Evolutionary conservation across 1,140 invertebrate species (phyloP).

Genomic region (Liolophura sinensis): DNA sequence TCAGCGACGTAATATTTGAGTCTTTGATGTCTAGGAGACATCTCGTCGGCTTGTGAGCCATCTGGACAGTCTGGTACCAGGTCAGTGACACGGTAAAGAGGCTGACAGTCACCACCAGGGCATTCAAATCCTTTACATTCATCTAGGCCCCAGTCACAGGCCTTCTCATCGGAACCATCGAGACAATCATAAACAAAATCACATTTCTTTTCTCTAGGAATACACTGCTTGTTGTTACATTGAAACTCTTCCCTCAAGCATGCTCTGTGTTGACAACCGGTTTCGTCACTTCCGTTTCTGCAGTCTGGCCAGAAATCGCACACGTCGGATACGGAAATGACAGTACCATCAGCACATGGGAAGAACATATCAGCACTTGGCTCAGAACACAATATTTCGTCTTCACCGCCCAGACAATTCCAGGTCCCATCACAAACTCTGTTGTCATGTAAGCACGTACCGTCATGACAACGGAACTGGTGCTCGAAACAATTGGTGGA

Average conservation of each 20-base stretch:
- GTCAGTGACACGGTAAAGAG: not conserved
- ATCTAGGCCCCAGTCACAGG: constrained; percentile 31
- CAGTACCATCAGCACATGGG: no score
- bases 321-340: no score
- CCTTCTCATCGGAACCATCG: constrained; percentile 60
- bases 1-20: not conserved
- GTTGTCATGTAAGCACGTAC: no score
- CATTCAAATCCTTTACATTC: no score
- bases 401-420: no score
- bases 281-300: constrained; percentile 60
- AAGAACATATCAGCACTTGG: no score
- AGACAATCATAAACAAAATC: constrained; percentile 58
- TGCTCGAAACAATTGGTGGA: no score
- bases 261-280: constrained; percentile 33
- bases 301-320: constrained; percentile 60
- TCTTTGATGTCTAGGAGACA: not conserved
- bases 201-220: constrained; percentile 52
- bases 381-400: no score
- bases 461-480: no score
- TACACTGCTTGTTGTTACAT: constrained; percentile 64
- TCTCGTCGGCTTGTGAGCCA: not conserved
- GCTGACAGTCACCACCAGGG: no score
- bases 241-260: constrained; percentile 47
- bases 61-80: not conserved
- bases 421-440: no score